A percentile compares a stretch with the other conserved stretches of the same genome.
phyloP scores from a whole-genome alignment of 2,888 invertebrate species.

The Chalcis sispes region DNA sequence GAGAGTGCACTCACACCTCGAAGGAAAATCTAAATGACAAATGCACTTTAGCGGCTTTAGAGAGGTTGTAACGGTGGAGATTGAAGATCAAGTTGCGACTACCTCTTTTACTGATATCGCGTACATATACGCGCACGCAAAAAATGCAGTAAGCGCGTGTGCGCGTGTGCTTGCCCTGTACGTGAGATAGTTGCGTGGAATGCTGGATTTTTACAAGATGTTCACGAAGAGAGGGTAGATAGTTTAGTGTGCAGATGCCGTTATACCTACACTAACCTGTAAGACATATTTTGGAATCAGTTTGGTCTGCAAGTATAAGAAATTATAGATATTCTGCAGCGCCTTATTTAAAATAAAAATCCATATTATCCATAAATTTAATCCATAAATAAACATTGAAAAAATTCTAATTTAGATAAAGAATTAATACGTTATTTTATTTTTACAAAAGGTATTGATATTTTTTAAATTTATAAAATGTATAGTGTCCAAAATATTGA shows the following conservation, averaged over 20 bases:
- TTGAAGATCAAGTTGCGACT: not conserved
- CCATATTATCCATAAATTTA: too few species aligned
- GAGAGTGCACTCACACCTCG: not conserved
- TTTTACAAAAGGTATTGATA: too few species aligned
- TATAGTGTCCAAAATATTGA: too few species aligned
- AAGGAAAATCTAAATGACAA: not conserved
- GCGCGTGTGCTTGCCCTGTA: not conserved
- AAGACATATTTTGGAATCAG: not conserved
- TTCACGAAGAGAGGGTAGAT: not conserved
- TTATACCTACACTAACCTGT: constrained; percentile 18
- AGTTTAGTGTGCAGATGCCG: not conserved
- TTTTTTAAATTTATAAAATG: too few species aligned
- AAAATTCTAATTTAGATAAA: too few species aligned
- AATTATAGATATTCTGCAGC: too few species aligned
- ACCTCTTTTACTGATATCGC: not conserved
- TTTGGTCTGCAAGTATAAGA: too few species aligned
- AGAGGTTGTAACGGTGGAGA: too few species aligned
- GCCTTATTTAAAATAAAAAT: too few species aligned
- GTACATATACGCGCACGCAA: not conserved
- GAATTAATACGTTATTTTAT: too few species aligned
- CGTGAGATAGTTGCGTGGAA: too few species aligned
- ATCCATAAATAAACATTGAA: too few species aligned
- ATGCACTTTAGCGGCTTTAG: constrained; percentile 9
- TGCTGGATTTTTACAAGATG: not conserved
- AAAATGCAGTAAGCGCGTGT: not conserved